Percentiles rank a stretch among this genome's conserved stretches.
phyloP scores from a whole-genome alignment of 2,888 invertebrate genomes.

The Baronia brevicornis region DNA sequence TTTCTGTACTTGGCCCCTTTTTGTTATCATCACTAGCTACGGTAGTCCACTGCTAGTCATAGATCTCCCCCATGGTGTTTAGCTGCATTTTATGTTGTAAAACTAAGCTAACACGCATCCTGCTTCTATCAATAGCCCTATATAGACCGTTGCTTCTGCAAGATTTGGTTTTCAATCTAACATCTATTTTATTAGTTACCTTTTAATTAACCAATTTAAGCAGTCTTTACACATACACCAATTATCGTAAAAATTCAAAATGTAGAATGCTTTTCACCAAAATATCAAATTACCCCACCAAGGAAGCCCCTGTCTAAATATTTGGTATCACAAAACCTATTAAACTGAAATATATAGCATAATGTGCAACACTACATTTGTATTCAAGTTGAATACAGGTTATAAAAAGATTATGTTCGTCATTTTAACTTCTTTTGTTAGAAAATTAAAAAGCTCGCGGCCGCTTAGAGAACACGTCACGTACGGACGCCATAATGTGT shows the following conservation, averaged over 20 bases:
- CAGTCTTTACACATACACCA: constrained; percentile 66
- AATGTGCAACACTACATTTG: constrained; percentile 60
- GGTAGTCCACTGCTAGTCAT: no score
- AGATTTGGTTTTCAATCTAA: constrained; percentile 6
- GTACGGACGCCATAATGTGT: constrained; percentile 60
- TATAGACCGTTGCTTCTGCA: constrained; percentile 8
- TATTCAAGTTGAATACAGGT: constrained; percentile 56
- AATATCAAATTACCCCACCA: constrained; percentile 68
- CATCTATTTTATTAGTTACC: constrained; percentile 15
- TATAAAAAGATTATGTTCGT: constrained; percentile 64
- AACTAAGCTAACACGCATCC: no score
- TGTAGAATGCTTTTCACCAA: constrained; percentile 47
- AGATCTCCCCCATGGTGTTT: no score
- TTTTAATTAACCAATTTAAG: constrained; percentile 38
- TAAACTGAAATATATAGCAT: constrained; percentile 67
- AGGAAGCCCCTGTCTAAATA: constrained; percentile 72
- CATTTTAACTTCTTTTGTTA: constrained; percentile 65
- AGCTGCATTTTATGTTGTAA: no score
- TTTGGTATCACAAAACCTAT: constrained; percentile 71
- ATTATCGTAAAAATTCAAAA: constrained; percentile 61
- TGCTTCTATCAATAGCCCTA: neutral
- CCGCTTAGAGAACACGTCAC: constrained; percentile 55
- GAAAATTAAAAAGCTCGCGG: constrained; percentile 59
- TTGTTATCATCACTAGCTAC: no score
- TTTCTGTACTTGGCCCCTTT: no score